phyloP scores from a whole-genome alignment of 92 coral and sea anemone species.

The Pocillopora meandrina region DNA sequence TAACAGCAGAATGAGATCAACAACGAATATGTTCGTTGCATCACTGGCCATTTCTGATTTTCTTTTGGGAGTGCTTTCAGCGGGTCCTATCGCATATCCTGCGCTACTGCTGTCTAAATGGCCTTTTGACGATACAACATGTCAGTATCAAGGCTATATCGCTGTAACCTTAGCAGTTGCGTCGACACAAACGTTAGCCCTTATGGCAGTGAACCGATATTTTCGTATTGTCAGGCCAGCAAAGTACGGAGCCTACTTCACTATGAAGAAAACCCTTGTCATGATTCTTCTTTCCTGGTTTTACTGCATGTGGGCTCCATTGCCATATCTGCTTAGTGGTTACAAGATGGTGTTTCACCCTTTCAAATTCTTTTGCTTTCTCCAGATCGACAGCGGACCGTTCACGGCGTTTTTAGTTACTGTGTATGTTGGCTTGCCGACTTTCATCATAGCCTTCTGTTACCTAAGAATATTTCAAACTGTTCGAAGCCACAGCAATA shows the following conservation, averaged over 20 bases:
- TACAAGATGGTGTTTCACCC: slow-evolving; percentile 66
- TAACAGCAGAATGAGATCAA: background rate
- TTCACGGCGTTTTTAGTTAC: slow-evolving; percentile 45
- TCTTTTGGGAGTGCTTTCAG: slow-evolving; percentile 46
- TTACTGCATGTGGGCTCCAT: slow-evolving; percentile 38
- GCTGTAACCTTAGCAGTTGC: slow-evolving; percentile 50
- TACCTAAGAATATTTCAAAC: slow-evolving; percentile 65
- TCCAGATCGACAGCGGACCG: slow-evolving; percentile 19
- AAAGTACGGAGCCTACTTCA: slow-evolving; percentile 49
- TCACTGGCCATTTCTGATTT: slow-evolving; percentile 69
- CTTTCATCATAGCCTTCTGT: slow-evolving; percentile 34
- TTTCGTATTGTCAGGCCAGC: slow-evolving; percentile 58
- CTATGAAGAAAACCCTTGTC: slow-evolving; percentile 13
- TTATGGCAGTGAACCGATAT: slow-evolving; percentile 66
- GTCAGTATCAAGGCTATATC: slow-evolving; percentile 43
- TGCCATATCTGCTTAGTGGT: slow-evolving; percentile 58
- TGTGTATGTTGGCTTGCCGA: slow-evolving; percentile 54
- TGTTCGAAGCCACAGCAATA: slow-evolving; percentile 50
- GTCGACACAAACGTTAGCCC: slow-evolving; percentile 64
- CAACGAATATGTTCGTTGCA: slow-evolving; percentile 22
- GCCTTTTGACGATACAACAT: slow-evolving; percentile 57
- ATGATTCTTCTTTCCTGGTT: slow-evolving; percentile 45
- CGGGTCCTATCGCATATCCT: slow-evolving; percentile 41
- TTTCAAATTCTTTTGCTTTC: slow-evolving; percentile 59
- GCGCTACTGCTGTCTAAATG: slow-evolving; percentile 43